Percentiles rank a stretch among this genome's conserved stretches.
These are phyloP conservation scores for Nomada hirtipes DNA, from an alignment of 2,888 invertebrate species.

Conservation along the genomic window DNA sequence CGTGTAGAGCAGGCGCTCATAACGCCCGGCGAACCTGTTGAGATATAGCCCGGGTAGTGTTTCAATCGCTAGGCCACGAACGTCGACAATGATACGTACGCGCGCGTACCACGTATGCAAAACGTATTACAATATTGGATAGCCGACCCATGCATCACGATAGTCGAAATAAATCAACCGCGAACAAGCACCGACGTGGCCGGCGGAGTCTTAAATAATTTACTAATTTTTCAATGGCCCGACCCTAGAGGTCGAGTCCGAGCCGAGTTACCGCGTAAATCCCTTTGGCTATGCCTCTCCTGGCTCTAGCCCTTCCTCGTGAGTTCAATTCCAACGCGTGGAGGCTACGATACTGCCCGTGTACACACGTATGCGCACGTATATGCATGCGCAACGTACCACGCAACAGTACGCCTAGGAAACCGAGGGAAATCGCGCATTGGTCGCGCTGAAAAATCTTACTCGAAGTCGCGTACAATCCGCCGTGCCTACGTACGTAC, in stretches of 20 bases:
- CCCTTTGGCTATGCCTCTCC: conserved; percentile 63
- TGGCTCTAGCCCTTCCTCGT: conserved; percentile 6
- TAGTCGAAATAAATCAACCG: conserved; percentile 83
- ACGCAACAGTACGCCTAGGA: conserved; percentile 26
- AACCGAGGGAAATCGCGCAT: conserved; percentile 68
- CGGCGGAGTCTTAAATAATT: conserved; percentile 71
- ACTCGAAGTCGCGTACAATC: conserved; percentile 33
- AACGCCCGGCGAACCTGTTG: conserved; percentile 82
- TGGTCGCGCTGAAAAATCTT: conserved; percentile 47
- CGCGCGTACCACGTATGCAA: conserved; percentile 69
- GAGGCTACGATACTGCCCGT: background rate
- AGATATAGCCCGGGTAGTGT: conserved; percentile 83
- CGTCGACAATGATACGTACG: conserved; percentile 78
- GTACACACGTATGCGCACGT: background rate
- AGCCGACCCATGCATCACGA: conserved; percentile 81
- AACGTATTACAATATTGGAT: conserved; percentile 83
- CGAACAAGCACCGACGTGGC: conserved; percentile 80
- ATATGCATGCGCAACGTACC: too few species aligned
- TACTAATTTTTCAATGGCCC: conserved; percentile 69
- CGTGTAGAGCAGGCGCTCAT: conserved; percentile 82
- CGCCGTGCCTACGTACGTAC: conserved; percentile 27
- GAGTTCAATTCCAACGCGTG: conserved; percentile 9
- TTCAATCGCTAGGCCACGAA: conserved; percentile 80
- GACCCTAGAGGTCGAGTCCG: conserved; percentile 71
- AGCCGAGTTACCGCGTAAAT: conserved; percentile 68